phyloP scores from a whole-genome alignment of 1,140 invertebrate genomes.

The Scaptomyza pallida region DNA sequence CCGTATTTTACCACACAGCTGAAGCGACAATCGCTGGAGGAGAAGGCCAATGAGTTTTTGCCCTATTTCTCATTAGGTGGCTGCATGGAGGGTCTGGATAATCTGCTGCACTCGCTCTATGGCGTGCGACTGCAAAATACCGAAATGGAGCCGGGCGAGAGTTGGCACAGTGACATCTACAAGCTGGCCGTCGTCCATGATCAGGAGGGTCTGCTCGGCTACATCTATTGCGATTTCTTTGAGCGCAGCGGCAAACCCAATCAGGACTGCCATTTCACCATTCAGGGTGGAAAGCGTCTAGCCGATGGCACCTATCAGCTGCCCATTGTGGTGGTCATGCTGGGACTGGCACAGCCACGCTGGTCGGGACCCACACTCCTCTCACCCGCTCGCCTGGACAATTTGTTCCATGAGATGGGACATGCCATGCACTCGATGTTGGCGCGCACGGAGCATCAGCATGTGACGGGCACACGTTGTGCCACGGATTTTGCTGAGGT shows the following conservation, averaged over 20 bases:
- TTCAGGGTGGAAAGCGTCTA: conserved; percentile 94
- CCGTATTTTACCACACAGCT: conserved; percentile 91
- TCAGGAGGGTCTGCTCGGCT: conserved; percentile 91
- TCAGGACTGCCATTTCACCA: conserved; percentile 99
- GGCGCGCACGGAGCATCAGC: conserved; percentile 96
- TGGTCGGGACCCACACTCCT: conserved; percentile 92
- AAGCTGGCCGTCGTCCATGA: conserved; percentile 94
- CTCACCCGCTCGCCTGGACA: conserved; percentile 94
- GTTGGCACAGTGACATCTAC: conserved; percentile 94
- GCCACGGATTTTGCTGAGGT: conserved; percentile 99
- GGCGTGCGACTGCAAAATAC: conserved; percentile 90
- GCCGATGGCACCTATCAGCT: conserved; percentile 94
- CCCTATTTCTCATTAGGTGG: conserved; percentile 97
- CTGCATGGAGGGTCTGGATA: conserved; percentile 98
- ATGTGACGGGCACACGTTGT: conserved; percentile 98
- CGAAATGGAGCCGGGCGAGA: conserved; percentile 90
- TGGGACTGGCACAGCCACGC: conserved; percentile 91
- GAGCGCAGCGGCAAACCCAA: conserved; percentile 94
- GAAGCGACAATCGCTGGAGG: conserved; percentile 88
- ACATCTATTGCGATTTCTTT: conserved; percentile 99
- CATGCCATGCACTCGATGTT: conserved; percentile 99
- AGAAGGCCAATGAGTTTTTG: conserved; percentile 88
- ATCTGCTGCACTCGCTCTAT: conserved; percentile 92
- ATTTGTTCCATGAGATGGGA: conserved; percentile 99
- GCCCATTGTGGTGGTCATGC: conserved; percentile 97